Base-by-base conservation (phyloP, 2,888 invertebrate genomes). In the Coremacera marginata region DNA sequence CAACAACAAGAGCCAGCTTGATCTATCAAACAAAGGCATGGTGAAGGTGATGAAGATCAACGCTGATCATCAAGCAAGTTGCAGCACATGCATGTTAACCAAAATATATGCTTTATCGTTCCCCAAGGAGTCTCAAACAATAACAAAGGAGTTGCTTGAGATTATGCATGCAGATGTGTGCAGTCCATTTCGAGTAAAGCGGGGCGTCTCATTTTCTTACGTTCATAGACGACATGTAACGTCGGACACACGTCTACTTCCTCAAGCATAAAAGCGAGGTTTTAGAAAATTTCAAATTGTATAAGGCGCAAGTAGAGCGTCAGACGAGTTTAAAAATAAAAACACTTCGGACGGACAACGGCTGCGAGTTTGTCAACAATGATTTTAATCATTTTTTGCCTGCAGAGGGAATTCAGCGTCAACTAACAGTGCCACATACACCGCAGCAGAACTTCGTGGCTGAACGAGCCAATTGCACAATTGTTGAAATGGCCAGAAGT, bases 281-380 rank as follows among this genome's bases (percentile, higher is more conserved):
- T 19, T 77, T 79, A 9, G 31, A 52, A 44, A 76, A 55, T 51
- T 80, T 79, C 37, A 78, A 79, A 37, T 3, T 37, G 16, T 80
- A 77, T 65, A 73, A 77, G 8, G 62, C 67, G 16, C 25, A 37
- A 16, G 77, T 74, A 8, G 80, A 80, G 37, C 67, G 60, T 19
- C 76, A 79, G 25, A 79, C 77, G 11, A 78, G 77, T n/a, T 22
- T 22, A 16, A 80, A 76, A 67, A 75, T 79, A 19, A 78, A 75
- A 60, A 34, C 52, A 4, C 25, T 79, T 8, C 55, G 77, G n/a
- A 78, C 68, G 31, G 76, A 79, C 51, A 79, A 80, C 44, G 77
- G 78, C 1, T 57, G 77, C 7, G 77, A 79, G 55, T 77, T 68
- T 57, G 19, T 75, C 55, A 78, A 76, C 62, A 55, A 67, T 52